Base-by-base conservation (phyloP, 2,113 vertebrate genomes). In the Lutjanus erythropterus region DNA sequence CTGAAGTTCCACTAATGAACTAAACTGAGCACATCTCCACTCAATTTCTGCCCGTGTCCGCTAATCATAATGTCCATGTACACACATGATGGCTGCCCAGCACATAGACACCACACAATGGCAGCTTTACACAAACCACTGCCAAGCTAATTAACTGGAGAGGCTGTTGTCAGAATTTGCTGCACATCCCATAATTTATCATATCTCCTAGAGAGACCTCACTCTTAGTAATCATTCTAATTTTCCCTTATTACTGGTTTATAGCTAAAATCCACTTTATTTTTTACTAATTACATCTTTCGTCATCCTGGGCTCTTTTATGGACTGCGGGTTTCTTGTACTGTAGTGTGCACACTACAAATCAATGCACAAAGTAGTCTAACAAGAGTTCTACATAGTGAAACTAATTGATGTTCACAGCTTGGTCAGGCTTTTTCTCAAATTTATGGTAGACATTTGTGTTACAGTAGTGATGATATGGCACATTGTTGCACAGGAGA, bases 71-170 rank as follows among this genome's bases (percentile, higher is more conserved):
- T 0, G 64, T 55, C 29, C 49, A 41, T 23, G 8, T 6, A 35
- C 16, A 56, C 5, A 4, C 19, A 25, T 33, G 58, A 33, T n/a
- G 3, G 25, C 50, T 52, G 61, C n/a, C 67, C 50, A 49, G 60
- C 52, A 66, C 37, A 35, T 5, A 70, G 33, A 55, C 46, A 0
- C 59, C 50, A 62, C 68, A 53, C 49, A 67, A 69, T 21, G 52
- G 19, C 49, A 53, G 66, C 64, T 74, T 62, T 29, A 49, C n/a
- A 42, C 71, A 64, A 80, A 76, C 52, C 79, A 11, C 75, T 47
- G 67, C 67, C 68, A 61, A 77, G 71, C 75, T 83, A 83, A 87
- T 85, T 85, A 83, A 68, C 47, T 35, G 25, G 37, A 87, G 64
- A 58, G 52, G n/a, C 71, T 42, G 37, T 61, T 73, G 49, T 75